Percentiles rank a stretch among this genome's conserved stretches.
Conservation (phyloP, 2,888 invertebrate genomes). For the Drosophila heteroneura region DNA sequence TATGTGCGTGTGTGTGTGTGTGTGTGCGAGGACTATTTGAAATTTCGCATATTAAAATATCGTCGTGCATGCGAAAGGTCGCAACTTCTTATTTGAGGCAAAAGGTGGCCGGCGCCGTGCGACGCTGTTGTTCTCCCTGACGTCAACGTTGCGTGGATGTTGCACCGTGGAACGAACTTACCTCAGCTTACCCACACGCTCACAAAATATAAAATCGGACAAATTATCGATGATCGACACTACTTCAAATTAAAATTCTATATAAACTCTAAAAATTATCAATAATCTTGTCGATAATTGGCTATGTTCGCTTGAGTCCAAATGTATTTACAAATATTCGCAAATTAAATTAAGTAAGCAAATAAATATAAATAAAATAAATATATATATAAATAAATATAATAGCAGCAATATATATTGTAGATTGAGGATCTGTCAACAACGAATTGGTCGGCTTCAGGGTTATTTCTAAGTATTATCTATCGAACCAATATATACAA, state of each 20-base stretch:
- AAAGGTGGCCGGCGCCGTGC: constrained; percentile 60
- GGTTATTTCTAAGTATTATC: not conserved
- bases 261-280: not conserved
- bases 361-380: not conserved
- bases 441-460: not conserved
- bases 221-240: not conserved
- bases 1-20: constrained; percentile 35
- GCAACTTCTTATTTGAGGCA: constrained; percentile 59
- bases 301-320: not conserved
- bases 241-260: not conserved
- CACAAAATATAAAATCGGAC: not conserved
- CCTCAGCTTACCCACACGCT: not conserved
- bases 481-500: not conserved
- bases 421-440: not conserved
- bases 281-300: not conserved
- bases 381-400: not conserved
- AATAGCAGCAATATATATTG: not conserved
- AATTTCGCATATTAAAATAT: constrained; percentile 82
- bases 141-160: constrained; percentile 10
- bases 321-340: not conserved
- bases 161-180: constrained; percentile 29
- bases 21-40: constrained; percentile 66
- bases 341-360: not conserved
- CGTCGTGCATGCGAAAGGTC: constrained; percentile 79
- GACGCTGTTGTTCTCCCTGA: constrained; percentile 28